These are phyloP conservation scores for Eulemur albifrons DNA, from an alignment of 2,797 vertebrate genomes.

Conservation along the genomic window DNA sequence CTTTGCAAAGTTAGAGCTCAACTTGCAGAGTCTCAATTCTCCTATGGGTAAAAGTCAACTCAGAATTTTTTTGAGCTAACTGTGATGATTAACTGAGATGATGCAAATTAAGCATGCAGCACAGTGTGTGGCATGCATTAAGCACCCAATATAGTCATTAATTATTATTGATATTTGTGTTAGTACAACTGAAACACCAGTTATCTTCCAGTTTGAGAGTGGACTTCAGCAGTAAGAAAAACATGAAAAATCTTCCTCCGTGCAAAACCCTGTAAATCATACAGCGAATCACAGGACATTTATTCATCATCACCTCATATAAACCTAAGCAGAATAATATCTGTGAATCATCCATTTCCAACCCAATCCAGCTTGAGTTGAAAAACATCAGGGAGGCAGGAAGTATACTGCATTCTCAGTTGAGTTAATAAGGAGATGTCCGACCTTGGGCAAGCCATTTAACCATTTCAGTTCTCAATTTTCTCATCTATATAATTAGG, in stretches of 20 bases:
- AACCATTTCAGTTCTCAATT: not conserved
- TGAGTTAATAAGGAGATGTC: not conserved
- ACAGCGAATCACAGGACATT: not conserved
- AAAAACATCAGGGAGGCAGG: not conserved
- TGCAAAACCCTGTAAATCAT: not conserved
- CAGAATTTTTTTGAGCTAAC: not conserved
- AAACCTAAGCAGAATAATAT: not conserved
- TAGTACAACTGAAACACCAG: not conserved
- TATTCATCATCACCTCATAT: not conserved
- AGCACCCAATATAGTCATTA: not conserved
- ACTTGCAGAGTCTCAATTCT: not conserved
- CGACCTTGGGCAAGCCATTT: not conserved
- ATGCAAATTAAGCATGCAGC: not conserved
- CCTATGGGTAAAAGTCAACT: not conserved
- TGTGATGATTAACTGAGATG: not conserved
- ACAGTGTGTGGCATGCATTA: not conserved
- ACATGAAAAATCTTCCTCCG: not conserved
- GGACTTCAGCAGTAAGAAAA: not conserved
- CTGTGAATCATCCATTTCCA: not conserved
- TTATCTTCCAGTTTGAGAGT: not conserved
- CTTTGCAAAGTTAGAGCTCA: not conserved
- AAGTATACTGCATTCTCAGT: not conserved
- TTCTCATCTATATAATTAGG: not conserved
- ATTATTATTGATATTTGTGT: not conserved
- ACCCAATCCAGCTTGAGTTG: not conserved